Evolutionary conservation across 1,140 invertebrate species (phyloP).

Genomic region (Monomorium pharaonis): DNA sequence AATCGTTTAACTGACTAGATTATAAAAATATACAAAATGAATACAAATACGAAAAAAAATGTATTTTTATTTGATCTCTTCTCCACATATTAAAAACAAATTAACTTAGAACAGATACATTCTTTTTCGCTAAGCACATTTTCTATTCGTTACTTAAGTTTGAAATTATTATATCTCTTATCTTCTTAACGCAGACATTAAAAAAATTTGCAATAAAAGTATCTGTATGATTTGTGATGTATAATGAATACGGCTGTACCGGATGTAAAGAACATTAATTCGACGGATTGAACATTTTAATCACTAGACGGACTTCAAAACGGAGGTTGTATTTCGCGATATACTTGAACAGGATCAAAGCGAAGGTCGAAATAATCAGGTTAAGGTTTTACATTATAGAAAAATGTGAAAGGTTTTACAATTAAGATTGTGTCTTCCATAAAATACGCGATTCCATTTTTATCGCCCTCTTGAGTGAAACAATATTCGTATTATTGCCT

Average conservation of each 20-base stretch:
- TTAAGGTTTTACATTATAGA: slow-evolving; percentile 13
- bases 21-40: neutral
- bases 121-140: neutral
- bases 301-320: neutral
- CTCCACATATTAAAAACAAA: neutral
- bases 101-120: neutral
- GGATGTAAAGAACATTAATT: slow-evolving; percentile 9
- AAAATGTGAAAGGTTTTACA: slow-evolving; percentile 51
- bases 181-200: neutral
- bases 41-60: too few species aligned
- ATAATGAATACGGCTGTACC: neutral
- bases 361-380: slow-evolving; percentile 26
- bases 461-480: neutral
- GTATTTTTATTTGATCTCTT: neutral
- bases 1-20: neutral
- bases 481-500: neutral
- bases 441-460: neutral
- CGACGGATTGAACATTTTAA: slow-evolving; percentile 7
- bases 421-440: neutral
- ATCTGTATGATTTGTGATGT: neutral
- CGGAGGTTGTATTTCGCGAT: neutral
- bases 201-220: neutral
- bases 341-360: slow-evolving; percentile 8
- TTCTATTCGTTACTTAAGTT: neutral
- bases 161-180: slow-evolving; percentile 1